Evolutionary conservation across 2,797 vertebrate species (phyloP).

Genomic region (Eurystomus glaucurus): DNA sequence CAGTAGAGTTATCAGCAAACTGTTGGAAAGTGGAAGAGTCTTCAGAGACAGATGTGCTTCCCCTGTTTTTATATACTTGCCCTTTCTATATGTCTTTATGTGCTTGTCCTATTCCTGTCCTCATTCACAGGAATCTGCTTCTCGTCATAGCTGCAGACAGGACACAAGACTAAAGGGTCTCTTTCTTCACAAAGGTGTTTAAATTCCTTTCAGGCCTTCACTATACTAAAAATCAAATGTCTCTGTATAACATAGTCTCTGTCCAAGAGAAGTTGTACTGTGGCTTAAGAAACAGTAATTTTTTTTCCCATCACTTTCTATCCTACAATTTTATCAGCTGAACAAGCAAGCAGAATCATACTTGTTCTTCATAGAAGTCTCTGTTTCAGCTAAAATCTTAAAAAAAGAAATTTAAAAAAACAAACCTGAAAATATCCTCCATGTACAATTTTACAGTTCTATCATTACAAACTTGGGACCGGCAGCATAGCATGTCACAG

Average conservation of each 20-base stretch:
- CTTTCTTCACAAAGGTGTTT: background rate
- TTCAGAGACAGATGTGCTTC: background rate
- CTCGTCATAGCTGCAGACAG: background rate
- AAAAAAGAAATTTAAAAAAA: background rate
- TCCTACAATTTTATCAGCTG: background rate
- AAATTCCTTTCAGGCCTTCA: background rate
- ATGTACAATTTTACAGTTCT: background rate
- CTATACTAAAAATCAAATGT: background rate
- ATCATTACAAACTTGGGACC: fast-evolving
- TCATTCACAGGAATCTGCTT: background rate
- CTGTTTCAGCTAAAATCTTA: background rate
- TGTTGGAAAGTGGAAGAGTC: background rate
- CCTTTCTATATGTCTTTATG: background rate
- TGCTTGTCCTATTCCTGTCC: background rate
- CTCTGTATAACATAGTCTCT: background rate
- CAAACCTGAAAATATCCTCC: background rate
- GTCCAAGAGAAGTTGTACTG: background rate
- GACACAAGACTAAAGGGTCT: fast-evolving
- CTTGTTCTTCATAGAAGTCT: background rate
- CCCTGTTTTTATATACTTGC: background rate
- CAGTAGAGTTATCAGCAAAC: background rate
- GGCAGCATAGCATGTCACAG: background rate
- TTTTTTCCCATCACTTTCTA: background rate
- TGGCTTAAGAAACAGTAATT: background rate
- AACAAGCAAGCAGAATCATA: background rate